Evolutionary conservation across 2,888 invertebrate species (phyloP).

Genomic region (Caenorhabditis sp.): DNA sequence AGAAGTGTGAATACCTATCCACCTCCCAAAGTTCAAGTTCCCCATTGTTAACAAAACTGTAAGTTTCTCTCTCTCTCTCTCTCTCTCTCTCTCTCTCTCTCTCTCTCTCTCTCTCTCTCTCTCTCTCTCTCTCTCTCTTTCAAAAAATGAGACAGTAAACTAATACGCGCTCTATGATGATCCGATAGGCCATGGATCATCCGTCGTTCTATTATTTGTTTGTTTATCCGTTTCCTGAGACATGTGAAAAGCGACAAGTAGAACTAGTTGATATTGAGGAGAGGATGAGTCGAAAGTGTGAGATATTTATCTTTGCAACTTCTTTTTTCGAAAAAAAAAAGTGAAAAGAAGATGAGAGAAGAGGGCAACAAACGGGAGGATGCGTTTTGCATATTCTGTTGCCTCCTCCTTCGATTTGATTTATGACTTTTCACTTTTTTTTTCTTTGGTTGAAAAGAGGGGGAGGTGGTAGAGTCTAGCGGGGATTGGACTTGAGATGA

Average conservation of each 20-base stretch:
- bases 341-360: conserved; percentile 10
- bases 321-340: conserved; percentile 17
- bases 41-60: no score
- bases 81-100: no score
- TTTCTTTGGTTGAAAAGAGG: background rate
- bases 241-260: background rate
- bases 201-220: conserved; percentile 22
- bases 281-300: conserved; percentile 21
- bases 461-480: background rate
- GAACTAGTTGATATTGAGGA: conserved; percentile 32
- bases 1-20: no score
- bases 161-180: background rate
- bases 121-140: no score
- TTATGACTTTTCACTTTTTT: conserved; percentile 37
- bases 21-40: no score
- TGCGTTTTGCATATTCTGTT: conserved; percentile 52
- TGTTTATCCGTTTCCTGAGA: conserved; percentile 25
- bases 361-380: conserved; percentile 1
- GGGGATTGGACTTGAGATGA: background rate
- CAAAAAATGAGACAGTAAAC: conserved; percentile 9
- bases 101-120: no score
- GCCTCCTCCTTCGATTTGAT: conserved; percentile 39
- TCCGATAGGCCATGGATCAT: background rate
- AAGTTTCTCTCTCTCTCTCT: no score
- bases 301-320: conserved; percentile 52